Evolutionary conservation across 1,140 invertebrate genomes (phyloP).

Genomic region (Anadara kagoshimensis): DNA sequence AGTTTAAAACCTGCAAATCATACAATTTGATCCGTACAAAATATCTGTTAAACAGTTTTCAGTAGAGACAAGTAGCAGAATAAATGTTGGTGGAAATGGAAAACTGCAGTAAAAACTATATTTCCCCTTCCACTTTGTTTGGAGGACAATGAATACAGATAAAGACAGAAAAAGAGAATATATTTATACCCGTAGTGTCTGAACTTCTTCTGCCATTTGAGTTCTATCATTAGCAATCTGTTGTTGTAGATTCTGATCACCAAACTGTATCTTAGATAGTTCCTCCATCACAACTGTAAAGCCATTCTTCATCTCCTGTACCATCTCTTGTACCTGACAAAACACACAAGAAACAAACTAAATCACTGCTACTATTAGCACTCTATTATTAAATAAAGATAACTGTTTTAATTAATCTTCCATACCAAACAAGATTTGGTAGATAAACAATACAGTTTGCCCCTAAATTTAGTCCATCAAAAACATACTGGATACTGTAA

Average conservation of each 20-base stretch:
- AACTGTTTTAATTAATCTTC: not conserved
- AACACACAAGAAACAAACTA: not conserved
- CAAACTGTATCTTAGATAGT: slow-evolving; percentile 49
- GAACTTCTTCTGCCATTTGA: slow-evolving; percentile 1
- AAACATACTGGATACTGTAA: too few relatives aligned
- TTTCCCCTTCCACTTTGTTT: too few relatives aligned
- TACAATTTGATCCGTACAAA: too few relatives aligned
- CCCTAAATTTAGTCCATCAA: too few relatives aligned
- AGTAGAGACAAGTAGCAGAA: too few relatives aligned
- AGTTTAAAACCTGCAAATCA: too few relatives aligned
- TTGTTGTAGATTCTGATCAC: slow-evolving; percentile 41
- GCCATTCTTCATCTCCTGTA: slow-evolving; percentile 51
- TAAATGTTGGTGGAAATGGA: too few relatives aligned
- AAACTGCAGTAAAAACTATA: too few relatives aligned
- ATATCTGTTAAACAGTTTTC: too few relatives aligned
- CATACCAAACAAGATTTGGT: not conserved
- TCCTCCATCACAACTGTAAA: slow-evolving; percentile 46
- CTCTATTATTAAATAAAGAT: not conserved
- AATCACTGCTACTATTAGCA: not conserved
- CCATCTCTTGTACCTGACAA: slow-evolving; percentile 52
- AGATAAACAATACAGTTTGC: too few relatives aligned
- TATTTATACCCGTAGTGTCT: slow-evolving; percentile 5
- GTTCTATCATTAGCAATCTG: slow-evolving; percentile 28
- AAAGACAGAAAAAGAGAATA: too few relatives aligned
- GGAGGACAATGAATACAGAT: too few relatives aligned